Conservation (phyloP, 2,888 invertebrate genomes). For the Amblyteles armatorius region DNA sequence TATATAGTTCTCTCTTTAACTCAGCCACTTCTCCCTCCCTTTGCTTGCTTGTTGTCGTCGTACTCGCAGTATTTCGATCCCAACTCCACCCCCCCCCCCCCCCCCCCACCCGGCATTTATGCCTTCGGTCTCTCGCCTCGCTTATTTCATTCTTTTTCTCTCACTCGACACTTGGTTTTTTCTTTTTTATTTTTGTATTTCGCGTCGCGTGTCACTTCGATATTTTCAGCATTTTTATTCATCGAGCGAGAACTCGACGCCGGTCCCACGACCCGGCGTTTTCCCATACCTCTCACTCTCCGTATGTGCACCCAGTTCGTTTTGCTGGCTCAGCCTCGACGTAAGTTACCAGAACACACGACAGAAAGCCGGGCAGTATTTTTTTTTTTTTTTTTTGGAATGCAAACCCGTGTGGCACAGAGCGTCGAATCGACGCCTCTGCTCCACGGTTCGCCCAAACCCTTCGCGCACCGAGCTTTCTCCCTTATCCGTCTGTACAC, state of each 20-base stretch:
- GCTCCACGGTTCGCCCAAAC: background rate
- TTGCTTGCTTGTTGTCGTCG: slow-evolving; percentile 47
- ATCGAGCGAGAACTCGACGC: slow-evolving; percentile 34
- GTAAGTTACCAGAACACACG: slow-evolving; percentile 45
- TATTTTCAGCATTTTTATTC: slow-evolving; percentile 70
- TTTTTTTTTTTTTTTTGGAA: slow-evolving; percentile 14
- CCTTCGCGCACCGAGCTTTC: slow-evolving; percentile 19
- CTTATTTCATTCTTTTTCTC: slow-evolving; percentile 12
- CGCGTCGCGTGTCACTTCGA: slow-evolving; percentile 69
- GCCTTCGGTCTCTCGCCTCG: slow-evolving; percentile 57
- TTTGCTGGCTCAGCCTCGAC: slow-evolving; percentile 15
- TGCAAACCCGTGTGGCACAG: slow-evolving; percentile 11
- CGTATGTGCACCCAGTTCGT: background rate
- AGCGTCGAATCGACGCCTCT: slow-evolving; percentile 36
- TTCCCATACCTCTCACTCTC: slow-evolving; percentile 23
- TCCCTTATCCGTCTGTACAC: slow-evolving; percentile 25
- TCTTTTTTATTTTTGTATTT: slow-evolving; percentile 60
- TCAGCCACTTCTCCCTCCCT: slow-evolving; percentile 63
- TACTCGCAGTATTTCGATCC: slow-evolving; percentile 35
- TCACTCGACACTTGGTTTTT: slow-evolving; percentile 9
- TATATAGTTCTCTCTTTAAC: slow-evolving; percentile 53
- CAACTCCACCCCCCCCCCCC: background rate
- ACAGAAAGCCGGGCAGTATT: slow-evolving; percentile 1
- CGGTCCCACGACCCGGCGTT: slow-evolving; percentile 24
- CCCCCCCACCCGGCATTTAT: slow-evolving; percentile 40